Conservation (phyloP, 2,113 vertebrate genomes). For the Canis aureus region DNA sequence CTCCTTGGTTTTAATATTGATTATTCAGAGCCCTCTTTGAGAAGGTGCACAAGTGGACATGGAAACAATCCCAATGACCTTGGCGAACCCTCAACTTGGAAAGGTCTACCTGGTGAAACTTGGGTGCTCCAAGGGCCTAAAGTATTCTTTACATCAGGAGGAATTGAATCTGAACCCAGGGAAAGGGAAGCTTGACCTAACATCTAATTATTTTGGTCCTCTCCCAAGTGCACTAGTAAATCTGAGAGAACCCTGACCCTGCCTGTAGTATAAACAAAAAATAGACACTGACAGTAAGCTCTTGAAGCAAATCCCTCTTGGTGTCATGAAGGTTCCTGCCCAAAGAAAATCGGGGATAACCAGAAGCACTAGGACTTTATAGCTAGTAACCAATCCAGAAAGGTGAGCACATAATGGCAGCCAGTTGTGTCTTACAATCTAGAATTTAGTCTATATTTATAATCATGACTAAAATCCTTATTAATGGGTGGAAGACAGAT, state of each 20-base stretch:
- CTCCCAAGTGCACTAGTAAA: neutral
- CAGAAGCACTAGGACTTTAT: neutral
- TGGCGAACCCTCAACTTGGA: neutral
- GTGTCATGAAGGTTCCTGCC: neutral
- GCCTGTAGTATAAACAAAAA: neutral
- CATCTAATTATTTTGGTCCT: neutral
- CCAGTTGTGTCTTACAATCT: neutral
- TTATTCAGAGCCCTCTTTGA: neutral
- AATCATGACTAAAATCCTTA: neutral
- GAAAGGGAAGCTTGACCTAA: neutral
- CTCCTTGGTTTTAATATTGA: neutral
- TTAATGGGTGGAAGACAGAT: neutral
- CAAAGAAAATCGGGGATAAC: neutral
- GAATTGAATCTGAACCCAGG: neutral
- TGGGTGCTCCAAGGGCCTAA: neutral
- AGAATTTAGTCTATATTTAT: neutral
- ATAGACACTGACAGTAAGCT: neutral
- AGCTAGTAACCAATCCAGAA: constrained; percentile 2
- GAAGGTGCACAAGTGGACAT: neutral
- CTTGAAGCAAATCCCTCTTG: neutral
- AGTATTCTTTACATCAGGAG: neutral
- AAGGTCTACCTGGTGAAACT: neutral
- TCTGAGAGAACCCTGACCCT: neutral
- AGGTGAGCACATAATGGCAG: neutral
- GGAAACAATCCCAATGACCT: neutral